A percentile compares a stretch with the other conserved stretches of the same genome.
Evolutionary conservation across 2,888 invertebrate species (phyloP).

Genomic region (Xylophagus ater): DNA sequence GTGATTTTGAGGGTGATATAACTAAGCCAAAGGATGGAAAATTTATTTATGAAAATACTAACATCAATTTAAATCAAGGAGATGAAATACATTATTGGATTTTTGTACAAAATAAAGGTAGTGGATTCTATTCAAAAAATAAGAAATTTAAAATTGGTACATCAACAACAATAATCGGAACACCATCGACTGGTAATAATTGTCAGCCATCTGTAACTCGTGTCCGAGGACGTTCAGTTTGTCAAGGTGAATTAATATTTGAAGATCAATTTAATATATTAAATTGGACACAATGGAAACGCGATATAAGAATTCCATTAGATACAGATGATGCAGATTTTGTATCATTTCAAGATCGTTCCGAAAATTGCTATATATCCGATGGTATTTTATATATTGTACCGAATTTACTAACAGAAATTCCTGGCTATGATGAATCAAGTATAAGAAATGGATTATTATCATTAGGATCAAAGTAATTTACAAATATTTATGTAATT

Average conservation of each 20-base stretch:
- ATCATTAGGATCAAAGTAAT: conserved; percentile 33
- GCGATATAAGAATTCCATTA: conserved; percentile 46
- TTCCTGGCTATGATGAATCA: conserved; percentile 22
- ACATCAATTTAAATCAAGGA: conserved; percentile 39
- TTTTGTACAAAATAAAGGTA: conserved; percentile 43
- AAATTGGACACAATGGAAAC: conserved; percentile 43
- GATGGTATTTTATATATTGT: conserved; percentile 33
- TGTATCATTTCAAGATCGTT: conserved; percentile 36
- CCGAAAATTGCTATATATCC: conserved; percentile 29
- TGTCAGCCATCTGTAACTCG: conserved; percentile 24
- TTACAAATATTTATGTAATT: neutral
- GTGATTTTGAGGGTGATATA: conserved; percentile 44
- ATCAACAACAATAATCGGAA: neutral
- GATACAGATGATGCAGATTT: conserved; percentile 41
- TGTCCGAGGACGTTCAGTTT: conserved; percentile 35
- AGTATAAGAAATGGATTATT: conserved; percentile 28
- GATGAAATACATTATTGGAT: conserved; percentile 53
- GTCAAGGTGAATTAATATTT: conserved; percentile 46
- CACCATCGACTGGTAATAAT: neutral
- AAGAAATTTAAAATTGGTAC: neutral
- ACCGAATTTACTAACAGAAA: conserved; percentile 30
- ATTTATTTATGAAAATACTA: conserved; percentile 44
- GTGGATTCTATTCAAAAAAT: conserved; percentile 8
- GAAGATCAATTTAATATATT: conserved; percentile 49
- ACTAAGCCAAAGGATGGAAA: conserved; percentile 36